Evolutionary conservation across 2,797 vertebrate species (phyloP).

Genomic region (Anabas testudineus): DNA sequence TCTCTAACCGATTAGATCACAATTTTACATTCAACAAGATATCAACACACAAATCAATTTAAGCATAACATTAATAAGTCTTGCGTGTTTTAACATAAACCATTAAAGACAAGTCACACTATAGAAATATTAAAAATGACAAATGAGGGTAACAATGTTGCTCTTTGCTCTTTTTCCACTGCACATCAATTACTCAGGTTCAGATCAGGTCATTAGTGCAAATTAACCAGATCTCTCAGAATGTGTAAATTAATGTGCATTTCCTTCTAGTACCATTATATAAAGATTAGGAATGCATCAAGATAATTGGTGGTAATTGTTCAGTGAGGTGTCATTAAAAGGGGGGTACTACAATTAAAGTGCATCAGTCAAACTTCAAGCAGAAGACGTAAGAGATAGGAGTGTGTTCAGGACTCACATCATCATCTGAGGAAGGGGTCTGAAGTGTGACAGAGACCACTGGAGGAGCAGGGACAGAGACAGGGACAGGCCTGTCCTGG

Average conservation of each 20-base stretch:
- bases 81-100: too few relatives aligned
- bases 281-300: background rate
- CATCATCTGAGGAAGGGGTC: constrained; percentile 80
- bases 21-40: too few relatives aligned
- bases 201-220: background rate
- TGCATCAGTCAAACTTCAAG: background rate
- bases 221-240: too few relatives aligned
- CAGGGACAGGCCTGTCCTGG: constrained; percentile 76
- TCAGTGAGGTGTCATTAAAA: too few relatives aligned
- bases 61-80: too few relatives aligned
- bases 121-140: too few relatives aligned
- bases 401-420: constrained; percentile 86
- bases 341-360: background rate
- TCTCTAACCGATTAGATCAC: too few relatives aligned
- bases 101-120: too few relatives aligned
- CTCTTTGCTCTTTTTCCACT: too few relatives aligned
- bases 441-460: constrained; percentile 68
- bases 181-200: background rate
- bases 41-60: too few relatives aligned
- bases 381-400: background rate
- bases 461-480: constrained; percentile 60
- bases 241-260: background rate
- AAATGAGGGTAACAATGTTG: too few relatives aligned
- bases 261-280: background rate
- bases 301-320: too few relatives aligned